A percentile compares a stretch with the other conserved stretches of the same genome.
Evolutionary conservation across 30 jellyfish, hydroid and myxozoan genomes (phyloP).

Genomic region (Pelagia noctiluca): DNA sequence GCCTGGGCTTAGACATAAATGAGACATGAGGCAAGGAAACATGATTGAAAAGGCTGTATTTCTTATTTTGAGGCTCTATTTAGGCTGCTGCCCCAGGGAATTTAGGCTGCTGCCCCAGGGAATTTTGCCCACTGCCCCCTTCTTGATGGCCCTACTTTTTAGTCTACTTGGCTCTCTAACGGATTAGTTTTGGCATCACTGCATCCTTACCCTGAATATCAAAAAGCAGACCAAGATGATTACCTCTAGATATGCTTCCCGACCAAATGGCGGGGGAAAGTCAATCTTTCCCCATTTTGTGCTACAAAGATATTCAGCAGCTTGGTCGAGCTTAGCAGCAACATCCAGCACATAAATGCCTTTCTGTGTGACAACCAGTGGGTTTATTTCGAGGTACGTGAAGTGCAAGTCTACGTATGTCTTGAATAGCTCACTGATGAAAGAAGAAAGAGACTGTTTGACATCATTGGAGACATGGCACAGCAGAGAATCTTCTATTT

Average conservation of each 20-base stretch:
- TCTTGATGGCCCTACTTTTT: too few relatives aligned
- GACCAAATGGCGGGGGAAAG: conserved; percentile 94
- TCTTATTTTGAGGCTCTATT: too few relatives aligned
- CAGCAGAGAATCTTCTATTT: conserved; percentile 60
- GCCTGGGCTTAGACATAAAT: too few relatives aligned
- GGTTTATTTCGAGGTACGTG: conserved; percentile 92
- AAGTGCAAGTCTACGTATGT: conserved; percentile 71
- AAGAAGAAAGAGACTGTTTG: conserved; percentile 52
- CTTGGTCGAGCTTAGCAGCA: conserved; percentile 94
- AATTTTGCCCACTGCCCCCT: too few relatives aligned
- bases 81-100: too few relatives aligned
- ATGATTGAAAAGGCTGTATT: too few relatives aligned
- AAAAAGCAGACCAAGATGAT: background rate
- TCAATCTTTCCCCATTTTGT: conserved; percentile 83
- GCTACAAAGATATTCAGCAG: conserved; percentile 92
- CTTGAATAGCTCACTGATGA: conserved; percentile 57
- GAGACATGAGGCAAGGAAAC: too few relatives aligned
- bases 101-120: too few relatives aligned
- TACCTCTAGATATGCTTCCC: conserved; percentile 96
- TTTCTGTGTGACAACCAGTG: conserved; percentile 75
- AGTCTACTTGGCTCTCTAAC: too few relatives aligned
- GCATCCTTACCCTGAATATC: too few relatives aligned
- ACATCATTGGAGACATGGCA: conserved; percentile 42
- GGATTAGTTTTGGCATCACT: too few relatives aligned
- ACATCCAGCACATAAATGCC: conserved; percentile 88